Evolutionary conservation across 2,113 vertebrate genomes (phyloP).

Genomic region (Xyrauchen texanus): DNA sequence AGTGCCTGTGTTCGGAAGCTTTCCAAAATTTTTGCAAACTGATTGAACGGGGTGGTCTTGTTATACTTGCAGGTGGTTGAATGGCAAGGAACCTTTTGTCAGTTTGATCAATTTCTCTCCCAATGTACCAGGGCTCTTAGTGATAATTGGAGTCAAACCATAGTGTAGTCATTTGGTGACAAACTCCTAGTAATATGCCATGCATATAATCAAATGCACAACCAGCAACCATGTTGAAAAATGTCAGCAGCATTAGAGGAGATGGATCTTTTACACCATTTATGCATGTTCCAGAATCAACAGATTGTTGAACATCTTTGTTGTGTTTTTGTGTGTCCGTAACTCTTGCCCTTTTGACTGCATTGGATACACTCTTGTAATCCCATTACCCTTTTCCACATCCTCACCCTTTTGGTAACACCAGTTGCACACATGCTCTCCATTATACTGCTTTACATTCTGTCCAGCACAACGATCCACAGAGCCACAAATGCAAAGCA

Average conservation of each 20-base stretch:
- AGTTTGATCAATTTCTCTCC: neutral
- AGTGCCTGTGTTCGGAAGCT: constrained; percentile 10
- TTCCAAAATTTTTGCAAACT: neutral
- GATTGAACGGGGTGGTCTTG: constrained; percentile 7
- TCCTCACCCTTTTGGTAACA: neutral
- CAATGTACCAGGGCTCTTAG: neutral
- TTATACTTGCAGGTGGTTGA: constrained; percentile 9
- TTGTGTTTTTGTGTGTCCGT: neutral
- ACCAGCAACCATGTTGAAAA: constrained; percentile 16
- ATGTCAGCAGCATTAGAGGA: neutral
- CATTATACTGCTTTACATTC: constrained; percentile 1
- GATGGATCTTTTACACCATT: neutral
- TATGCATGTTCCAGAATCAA: neutral
- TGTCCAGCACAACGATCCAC: constrained; percentile 16
- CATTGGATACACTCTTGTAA: neutral
- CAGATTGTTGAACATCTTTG: constrained; percentile 1
- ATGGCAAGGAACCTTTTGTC: neutral
- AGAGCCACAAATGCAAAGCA: constrained; percentile 19
- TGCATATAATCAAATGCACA: constrained; percentile 17
- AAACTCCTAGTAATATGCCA: constrained; percentile 9
- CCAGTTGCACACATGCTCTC: constrained; percentile 5
- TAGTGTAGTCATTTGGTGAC: neutral
- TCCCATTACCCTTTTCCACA: neutral
- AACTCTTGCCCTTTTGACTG: neutral
- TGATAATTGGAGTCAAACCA: constrained; percentile 19